Base-by-base conservation (phyloP, 2,888 invertebrate genomes). In the Boloria selene region DNA sequence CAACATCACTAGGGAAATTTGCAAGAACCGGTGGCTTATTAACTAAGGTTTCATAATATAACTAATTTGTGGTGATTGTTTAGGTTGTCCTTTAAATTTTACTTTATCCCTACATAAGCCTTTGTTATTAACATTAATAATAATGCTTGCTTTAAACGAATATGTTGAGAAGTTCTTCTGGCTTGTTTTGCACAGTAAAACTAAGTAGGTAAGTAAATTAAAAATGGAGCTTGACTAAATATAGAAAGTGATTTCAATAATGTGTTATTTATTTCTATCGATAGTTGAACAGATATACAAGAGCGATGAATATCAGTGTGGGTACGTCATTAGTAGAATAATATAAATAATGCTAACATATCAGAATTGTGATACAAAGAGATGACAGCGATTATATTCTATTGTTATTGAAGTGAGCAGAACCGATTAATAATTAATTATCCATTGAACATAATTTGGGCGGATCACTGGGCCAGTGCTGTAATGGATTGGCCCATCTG, bases 381-480 rank as follows among this genome's bases (percentile, higher is more conserved):
- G 58, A 68, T 65, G 58, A 64, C 56, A 55, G 61, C 42, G 70
- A 65, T 69, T 69, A 70, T 65, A 67, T 65, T 67, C 68, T 59
- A 71, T 72, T 72, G 72, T 72, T 68, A 87, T 88, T 84, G 84
- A 80, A 86, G 79, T 82, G 87, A 85, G 84, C 86, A 81, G 84
- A 80, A 77, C 79, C 86, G 77, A 90, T 91, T 87, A 90, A 91
- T 91, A 78, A 90, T 91, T 87, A 90, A 91, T 91, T 90, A 90
- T 88, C 90, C 85, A 90, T 90, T 85, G 89, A 88, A 91, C 91
- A 91, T 88, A 86, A 90, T 90, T 91, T 85, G 90, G 90, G 90
- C 88, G 90, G 89, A 77, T 78, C 83, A 77, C 74, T 78, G 78
- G 77, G 75, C 75, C 75, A 79, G 73, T 77, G 76, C 82, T 81